phyloP scores from a whole-genome alignment of 2,888 invertebrate genomes.

The Flexamia atlantica region DNA sequence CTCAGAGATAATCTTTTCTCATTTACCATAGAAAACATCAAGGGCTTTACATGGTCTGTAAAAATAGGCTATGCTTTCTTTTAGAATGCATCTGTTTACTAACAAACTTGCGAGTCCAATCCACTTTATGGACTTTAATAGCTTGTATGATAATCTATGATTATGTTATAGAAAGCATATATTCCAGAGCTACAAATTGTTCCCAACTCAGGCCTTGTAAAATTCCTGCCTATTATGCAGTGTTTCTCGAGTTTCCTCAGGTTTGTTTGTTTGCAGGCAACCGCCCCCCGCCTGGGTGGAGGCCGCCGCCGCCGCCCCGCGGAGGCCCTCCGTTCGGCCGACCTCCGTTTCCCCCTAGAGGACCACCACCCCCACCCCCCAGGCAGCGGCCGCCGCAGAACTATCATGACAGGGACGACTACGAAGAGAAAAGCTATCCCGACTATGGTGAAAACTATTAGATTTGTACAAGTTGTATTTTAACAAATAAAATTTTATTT shows the following conservation, averaged over 20 bases:
- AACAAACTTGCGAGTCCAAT: no score
- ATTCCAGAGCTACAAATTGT: no score
- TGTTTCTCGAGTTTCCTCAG: background rate
- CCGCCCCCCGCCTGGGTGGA: constrained; percentile 77
- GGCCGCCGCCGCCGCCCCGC: constrained; percentile 66
- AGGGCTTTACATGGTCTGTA: no score
- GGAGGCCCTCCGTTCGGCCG: constrained; percentile 71
- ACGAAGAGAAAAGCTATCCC: constrained; percentile 40
- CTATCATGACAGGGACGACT: constrained; percentile 53
- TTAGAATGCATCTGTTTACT: no score
- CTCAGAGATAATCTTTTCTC: no score
- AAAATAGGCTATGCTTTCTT: no score
- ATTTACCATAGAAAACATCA: no score
- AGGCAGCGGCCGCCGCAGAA: constrained; percentile 56
- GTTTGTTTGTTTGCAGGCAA: constrained; percentile 68
- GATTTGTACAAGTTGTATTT: constrained; percentile 8
- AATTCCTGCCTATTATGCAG: no score
- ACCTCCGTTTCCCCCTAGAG: constrained; percentile 82
- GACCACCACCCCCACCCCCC: constrained; percentile 79
- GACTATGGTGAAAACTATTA: constrained; percentile 59
- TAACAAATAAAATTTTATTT: background rate
- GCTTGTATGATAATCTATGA: no score
- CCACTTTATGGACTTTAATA: no score
- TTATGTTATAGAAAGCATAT: no score
- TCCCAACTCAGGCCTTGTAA: no score